Evolutionary conservation across 2,888 invertebrate species (phyloP).

Genomic region (Yponomeuta sedellus): DNA sequence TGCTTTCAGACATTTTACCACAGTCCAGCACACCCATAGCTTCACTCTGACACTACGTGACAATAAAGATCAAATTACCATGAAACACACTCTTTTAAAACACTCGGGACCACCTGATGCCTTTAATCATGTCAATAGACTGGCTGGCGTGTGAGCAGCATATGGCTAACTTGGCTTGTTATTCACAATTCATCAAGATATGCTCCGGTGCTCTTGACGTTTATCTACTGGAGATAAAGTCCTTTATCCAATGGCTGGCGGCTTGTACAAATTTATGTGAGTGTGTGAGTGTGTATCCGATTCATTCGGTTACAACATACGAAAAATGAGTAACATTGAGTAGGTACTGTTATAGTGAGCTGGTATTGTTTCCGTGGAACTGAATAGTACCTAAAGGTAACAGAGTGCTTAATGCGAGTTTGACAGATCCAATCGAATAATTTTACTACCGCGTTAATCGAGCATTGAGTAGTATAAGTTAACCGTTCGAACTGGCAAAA

Average conservation of each 20-base stretch:
- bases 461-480: too few species aligned
- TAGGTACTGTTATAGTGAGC: background rate
- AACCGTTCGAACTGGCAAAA: too few species aligned
- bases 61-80: background rate
- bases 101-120: conserved; percentile 23
- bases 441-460: too few species aligned
- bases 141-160: conserved; percentile 21
- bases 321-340: background rate
- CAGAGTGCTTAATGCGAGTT: too few species aligned
- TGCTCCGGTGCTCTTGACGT: background rate
- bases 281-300: background rate
- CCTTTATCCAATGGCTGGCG: background rate
- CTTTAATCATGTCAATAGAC: conserved; percentile 28
- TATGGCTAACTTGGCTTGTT: background rate
- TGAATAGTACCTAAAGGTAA: background rate
- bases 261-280: background rate
- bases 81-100: background rate
- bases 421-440: too few species aligned
- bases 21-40: conserved; percentile 56
- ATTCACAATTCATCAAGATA: background rate
- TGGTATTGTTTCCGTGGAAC: background rate
- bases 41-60: conserved; percentile 1
- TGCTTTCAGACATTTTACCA: conserved; percentile 46
- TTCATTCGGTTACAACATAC: background rate
- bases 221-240: background rate